These are phyloP conservation scores for Nomada fabriciana DNA, from an alignment of 2,888 invertebrate genomes.

Conservation along the genomic window DNA sequence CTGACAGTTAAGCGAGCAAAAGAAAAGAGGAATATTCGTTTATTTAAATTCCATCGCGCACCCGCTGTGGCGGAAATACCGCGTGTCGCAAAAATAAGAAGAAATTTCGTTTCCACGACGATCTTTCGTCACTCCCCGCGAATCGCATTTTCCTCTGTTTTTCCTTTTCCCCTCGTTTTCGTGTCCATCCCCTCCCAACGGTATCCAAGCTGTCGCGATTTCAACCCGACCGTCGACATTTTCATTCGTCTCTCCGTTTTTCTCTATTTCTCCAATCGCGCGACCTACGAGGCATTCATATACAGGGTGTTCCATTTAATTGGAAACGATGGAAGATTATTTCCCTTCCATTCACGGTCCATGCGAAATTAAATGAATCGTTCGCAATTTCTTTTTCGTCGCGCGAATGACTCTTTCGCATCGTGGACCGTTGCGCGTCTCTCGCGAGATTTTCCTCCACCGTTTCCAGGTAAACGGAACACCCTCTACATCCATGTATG, in stretches of 20 bases:
- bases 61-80: slow-evolving; percentile 2
- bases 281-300: background rate
- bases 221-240: slow-evolving; percentile 49
- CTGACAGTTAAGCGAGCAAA: too few relatives aligned
- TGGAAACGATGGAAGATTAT: too few relatives aligned
- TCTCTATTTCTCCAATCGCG: background rate
- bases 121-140: background rate
- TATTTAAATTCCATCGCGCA: slow-evolving; percentile 12
- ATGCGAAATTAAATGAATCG: too few relatives aligned
- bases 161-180: background rate
- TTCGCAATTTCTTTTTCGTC: too few relatives aligned
- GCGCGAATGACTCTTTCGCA: too few relatives aligned
- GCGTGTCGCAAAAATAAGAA: slow-evolving; percentile 3
- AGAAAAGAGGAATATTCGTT: background rate
- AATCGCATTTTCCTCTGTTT: background rate
- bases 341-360: too few relatives aligned
- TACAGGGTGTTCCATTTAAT: too few relatives aligned
- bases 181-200: background rate
- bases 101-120: background rate
- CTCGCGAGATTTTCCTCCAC: background rate
- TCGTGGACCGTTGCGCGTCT: too few relatives aligned
- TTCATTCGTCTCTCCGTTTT: slow-evolving; percentile 15
- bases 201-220: slow-evolving; percentile 27
- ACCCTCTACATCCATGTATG: background rate
- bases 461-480: background rate